Conservation (phyloP, 1,140 invertebrate genomes). For the Gryllus bimaculatus region DNA sequence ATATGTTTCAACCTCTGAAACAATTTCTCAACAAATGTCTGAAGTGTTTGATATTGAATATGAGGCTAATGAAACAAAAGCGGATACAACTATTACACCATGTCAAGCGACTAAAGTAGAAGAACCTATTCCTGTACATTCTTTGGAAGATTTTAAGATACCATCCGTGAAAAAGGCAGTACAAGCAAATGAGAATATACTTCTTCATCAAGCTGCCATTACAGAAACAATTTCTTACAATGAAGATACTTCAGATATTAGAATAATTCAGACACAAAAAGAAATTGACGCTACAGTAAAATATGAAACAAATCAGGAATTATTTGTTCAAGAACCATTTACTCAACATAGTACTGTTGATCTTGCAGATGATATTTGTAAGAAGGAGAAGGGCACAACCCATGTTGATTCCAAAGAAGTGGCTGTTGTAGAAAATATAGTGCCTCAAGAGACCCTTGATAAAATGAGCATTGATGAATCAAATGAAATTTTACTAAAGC, state of each 20-base stretch:
- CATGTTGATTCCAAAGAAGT: neutral
- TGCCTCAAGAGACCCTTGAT: neutral
- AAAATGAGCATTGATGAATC: too few species aligned
- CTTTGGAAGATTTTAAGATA: slow-evolving; percentile 17
- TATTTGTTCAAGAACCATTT: slow-evolving; percentile 6
- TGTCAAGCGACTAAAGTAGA: slow-evolving; percentile 20
- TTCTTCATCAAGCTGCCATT: neutral
- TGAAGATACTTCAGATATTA: neutral
- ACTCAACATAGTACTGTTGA: slow-evolving; percentile 6
- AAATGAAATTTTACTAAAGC: too few species aligned
- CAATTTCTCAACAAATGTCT: slow-evolving; percentile 21
- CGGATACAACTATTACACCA: slow-evolving; percentile 18
- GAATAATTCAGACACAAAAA: neutral
- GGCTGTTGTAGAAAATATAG: neutral
- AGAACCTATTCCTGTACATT: slow-evolving; percentile 16
- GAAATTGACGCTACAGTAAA: neutral
- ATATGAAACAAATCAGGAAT: slow-evolving; percentile 11
- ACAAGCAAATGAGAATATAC: slow-evolving; percentile 10
- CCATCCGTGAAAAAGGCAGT: slow-evolving; percentile 6
- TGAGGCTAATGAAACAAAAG: slow-evolving; percentile 20
- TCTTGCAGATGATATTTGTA: neutral
- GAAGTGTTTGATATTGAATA: slow-evolving; percentile 20
- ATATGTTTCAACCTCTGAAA: slow-evolving; percentile 22
- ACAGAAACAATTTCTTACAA: neutral
- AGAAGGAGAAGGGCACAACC: neutral